Evolutionary conservation across 2,888 invertebrate species (phyloP).

Genomic region (Phyto melanocephala): DNA sequence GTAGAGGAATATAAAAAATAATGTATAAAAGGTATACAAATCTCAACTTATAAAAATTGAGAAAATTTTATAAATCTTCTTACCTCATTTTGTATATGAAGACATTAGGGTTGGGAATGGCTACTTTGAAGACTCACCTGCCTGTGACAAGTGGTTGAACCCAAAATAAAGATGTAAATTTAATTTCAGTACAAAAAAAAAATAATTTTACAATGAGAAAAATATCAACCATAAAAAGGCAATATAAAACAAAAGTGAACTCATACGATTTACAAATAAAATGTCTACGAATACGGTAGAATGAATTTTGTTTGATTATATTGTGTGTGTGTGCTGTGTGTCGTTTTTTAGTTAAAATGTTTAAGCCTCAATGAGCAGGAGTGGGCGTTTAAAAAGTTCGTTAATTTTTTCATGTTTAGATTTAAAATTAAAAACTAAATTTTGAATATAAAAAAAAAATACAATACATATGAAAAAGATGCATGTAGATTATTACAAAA

Average conservation of each 20-base stretch:
- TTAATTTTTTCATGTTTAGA: no score
- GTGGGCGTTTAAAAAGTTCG: conserved; percentile 57
- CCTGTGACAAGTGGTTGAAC: conserved; percentile 49
- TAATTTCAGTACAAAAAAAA: background rate
- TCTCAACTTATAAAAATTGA: no score
- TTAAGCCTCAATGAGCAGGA: conserved; percentile 35
- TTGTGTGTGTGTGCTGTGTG: no score
- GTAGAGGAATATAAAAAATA: no score
- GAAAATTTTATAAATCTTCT: no score
- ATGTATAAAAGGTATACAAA: no score
- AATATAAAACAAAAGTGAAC: background rate
- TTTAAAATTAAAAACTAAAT: background rate
- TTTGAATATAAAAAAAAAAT: conserved; percentile 20
- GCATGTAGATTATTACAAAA: conserved; percentile 43
- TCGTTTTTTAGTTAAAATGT: background rate
- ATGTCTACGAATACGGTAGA: background rate
- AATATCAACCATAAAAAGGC: conserved; percentile 28
- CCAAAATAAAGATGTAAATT: conserved; percentile 5
- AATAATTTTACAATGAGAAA: conserved; percentile 6
- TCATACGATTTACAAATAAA: background rate
- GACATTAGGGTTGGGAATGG: no score
- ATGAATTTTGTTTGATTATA: background rate
- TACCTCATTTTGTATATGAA: no score
- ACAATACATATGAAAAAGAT: conserved; percentile 1
- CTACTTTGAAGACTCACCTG: conserved; percentile 34